A percentile compares a stretch with the other conserved stretches of the same genome.
phyloP scores from a whole-genome alignment of 2,888 invertebrate genomes.

The Celastrina argiolus region DNA sequence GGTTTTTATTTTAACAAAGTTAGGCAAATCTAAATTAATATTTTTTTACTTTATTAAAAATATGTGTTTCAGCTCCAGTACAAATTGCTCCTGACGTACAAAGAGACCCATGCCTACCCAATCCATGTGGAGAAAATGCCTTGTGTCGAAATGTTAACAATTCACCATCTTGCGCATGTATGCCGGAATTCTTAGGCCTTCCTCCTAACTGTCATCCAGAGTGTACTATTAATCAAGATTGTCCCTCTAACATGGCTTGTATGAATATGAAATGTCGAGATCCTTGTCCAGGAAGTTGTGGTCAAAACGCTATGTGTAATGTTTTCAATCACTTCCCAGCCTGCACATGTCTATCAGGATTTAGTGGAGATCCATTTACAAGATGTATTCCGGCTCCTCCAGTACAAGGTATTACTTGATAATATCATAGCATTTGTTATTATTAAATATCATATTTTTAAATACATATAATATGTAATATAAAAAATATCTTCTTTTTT shows the following conservation, averaged over 20 bases:
- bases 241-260: constrained; percentile 83
- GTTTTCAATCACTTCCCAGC: constrained; percentile 84
- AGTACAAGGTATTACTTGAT: constrained; percentile 44
- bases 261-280: constrained; percentile 85
- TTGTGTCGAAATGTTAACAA: constrained; percentile 80
- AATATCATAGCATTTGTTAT: constrained; percentile 19
- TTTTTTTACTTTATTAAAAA: not conserved
- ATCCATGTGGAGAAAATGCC: constrained; percentile 83
- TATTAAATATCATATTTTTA: not conserved
- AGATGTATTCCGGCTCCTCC: constrained; percentile 77
- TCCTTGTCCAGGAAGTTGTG: constrained; percentile 85
- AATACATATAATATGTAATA: not conserved
- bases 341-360: constrained; percentile 83
- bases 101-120: constrained; percentile 82
- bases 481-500: constrained; percentile 31
- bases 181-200: constrained; percentile 80
- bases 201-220: constrained; percentile 86
- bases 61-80: constrained; percentile 45
- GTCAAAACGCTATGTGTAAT: constrained; percentile 79
- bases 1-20: too few relatives aligned
- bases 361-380: constrained; percentile 87
- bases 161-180: constrained; percentile 81
- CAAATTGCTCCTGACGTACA: constrained; percentile 52
- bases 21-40: too few relatives aligned
- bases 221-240: constrained; percentile 85